Evolutionary conservation across 2,888 invertebrate genomes (phyloP).

Genomic region (Aethes cnicana): DNA sequence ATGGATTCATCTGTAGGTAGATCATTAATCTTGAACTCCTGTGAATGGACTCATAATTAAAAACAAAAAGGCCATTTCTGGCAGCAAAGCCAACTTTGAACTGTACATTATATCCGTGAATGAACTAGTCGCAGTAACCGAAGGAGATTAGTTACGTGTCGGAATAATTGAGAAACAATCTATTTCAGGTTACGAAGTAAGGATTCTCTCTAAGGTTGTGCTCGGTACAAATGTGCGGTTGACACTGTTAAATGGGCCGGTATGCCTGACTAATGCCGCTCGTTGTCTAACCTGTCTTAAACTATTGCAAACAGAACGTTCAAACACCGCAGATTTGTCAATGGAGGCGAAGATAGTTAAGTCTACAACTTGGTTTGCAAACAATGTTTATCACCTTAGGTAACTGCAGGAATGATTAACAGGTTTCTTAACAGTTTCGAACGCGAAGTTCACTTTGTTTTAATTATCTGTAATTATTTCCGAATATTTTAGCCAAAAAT

Average conservation of each 20-base stretch:
- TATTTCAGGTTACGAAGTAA: slow-evolving; percentile 33
- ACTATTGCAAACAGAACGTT: slow-evolving; percentile 70
- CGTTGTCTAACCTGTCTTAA: slow-evolving; percentile 68
- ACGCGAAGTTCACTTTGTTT: slow-evolving; percentile 2
- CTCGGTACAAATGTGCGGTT: slow-evolving; percentile 75
- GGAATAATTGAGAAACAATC: slow-evolving; percentile 37
- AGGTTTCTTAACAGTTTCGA: not conserved
- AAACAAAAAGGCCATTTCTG: slow-evolving; percentile 27
- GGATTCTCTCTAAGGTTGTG: slow-evolving; percentile 39
- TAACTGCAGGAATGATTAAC: slow-evolving; percentile 1
- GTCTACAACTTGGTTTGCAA: slow-evolving; percentile 53
- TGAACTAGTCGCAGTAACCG: slow-evolving; percentile 26
- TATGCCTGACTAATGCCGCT: slow-evolving; percentile 68
- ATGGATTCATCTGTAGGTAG: slow-evolving; percentile 40
- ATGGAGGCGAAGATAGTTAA: slow-evolving; percentile 51
- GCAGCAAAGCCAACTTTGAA: slow-evolving; percentile 23
- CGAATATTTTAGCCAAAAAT: slow-evolving; percentile 1
- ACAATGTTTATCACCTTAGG: slow-evolving; percentile 45
- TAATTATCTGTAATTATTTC: slow-evolving; percentile 9
- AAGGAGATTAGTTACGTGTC: slow-evolving; percentile 26
- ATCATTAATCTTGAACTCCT: slow-evolving; percentile 58
- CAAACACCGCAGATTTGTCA: slow-evolving; percentile 68
- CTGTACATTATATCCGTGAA: slow-evolving; percentile 26
- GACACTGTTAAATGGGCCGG: slow-evolving; percentile 75
- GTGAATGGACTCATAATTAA: slow-evolving; percentile 36